Evolutionary conservation across 92 coral and sea anemone species (phyloP), one percentile per base, ranked within the genome.

Genomic region (Siderastrea radians): DNA sequence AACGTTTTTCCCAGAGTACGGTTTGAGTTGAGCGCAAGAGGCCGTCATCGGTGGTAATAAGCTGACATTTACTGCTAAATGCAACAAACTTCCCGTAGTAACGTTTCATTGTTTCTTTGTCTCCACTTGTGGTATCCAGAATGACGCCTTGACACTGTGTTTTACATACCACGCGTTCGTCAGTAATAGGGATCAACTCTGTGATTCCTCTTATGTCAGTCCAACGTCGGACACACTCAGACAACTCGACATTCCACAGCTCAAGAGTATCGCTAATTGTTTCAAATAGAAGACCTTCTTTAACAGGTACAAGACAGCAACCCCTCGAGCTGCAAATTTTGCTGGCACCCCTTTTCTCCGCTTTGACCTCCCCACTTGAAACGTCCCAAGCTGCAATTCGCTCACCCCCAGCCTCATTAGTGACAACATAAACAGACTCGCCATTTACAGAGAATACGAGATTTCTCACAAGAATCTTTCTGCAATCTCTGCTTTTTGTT

Each of bases 401-500:
- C 15, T 15, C 15, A 1, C 65, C 65, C 5, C 15, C 65, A 60
- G 16, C 15, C n/a, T 15, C 15, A 15, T 4, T 0, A 26, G 38
- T 26, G 38, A 26, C 38, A 12, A 75, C 62, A 45, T 59, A 77
- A 44, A 79, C 5, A 50, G 51, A 51, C 26, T 66, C 64, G 17
- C 84, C 84, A 80, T 26, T 80, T 1, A 65, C 7, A 1, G 84
- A 65, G 16, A 80, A 66, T 49, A 7, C 74, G 14, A 79, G 3
- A 0, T 49, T 1, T 0, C 0, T 2, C 26, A 10, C 73, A 19
- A 3, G 7, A 26, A 19, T 1, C 1, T 1, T 2, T 49, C 15
- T 4, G 12, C 5, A 44, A 0, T 11, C 12, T 13, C 26, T 38
- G 3, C 38, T 11, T 51, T 65, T 13, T 19, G 44, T 2, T 1